Evolutionary conservation across 2,113 vertebrate genomes (phyloP).

Genomic region (Nasalis larvatus): DNA sequence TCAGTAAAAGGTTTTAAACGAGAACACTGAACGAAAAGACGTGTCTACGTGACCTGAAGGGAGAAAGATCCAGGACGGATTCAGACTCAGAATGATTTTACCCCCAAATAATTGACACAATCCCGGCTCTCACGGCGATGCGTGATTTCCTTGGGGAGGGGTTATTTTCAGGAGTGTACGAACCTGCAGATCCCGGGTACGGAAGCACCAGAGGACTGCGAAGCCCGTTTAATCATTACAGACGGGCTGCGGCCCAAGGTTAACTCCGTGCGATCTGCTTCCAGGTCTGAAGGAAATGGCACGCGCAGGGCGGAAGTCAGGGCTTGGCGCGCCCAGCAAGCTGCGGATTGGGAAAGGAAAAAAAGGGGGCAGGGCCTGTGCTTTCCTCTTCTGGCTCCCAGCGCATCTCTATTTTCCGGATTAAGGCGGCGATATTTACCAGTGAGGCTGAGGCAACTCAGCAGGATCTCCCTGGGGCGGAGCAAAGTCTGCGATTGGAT

Average conservation of each 20-base stretch:
- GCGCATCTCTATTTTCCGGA: neutral
- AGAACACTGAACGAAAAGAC: neutral
- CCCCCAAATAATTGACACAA: no score
- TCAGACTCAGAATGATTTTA: neutral
- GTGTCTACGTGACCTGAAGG: neutral
- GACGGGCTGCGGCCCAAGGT: rapidly evolving
- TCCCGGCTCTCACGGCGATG: neutral
- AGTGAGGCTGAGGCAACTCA: no score
- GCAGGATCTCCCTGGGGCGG: no score
- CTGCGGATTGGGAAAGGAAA: neutral
- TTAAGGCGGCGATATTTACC: neutral
- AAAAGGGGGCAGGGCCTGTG: neutral
- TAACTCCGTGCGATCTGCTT: rapidly evolving
- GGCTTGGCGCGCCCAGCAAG: rapidly evolving
- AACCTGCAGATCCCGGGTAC: neutral
- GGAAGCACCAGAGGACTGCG: neutral
- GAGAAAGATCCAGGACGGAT: neutral
- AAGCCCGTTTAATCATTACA: neutral
- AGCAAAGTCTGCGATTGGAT: no score
- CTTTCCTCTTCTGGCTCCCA: neutral
- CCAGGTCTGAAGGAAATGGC: neutral
- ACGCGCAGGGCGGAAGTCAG: no score
- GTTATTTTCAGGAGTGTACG: neutral
- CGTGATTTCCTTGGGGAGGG: neutral
- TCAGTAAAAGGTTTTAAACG: neutral